Percentiles rank a stretch among this genome's conserved stretches.
These are phyloP conservation scores for Oenanthe oenanthe DNA, from an alignment of 2,113 vertebrate species.

Conservation along the genomic window DNA sequence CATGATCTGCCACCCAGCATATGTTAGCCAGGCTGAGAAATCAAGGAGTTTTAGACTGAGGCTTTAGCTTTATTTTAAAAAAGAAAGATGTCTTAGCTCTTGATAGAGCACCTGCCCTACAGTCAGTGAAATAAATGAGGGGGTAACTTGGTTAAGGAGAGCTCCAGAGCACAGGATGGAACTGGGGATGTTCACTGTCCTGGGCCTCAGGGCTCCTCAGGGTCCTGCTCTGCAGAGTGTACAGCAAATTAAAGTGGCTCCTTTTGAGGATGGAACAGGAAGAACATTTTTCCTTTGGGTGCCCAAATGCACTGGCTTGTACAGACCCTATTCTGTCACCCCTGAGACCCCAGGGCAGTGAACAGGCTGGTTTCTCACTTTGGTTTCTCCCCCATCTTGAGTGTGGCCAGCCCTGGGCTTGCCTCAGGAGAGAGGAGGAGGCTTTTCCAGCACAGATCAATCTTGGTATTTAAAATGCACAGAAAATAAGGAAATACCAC, in stretches of 20 bases:
- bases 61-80: conserved; percentile 41
- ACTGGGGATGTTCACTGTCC: rapidly evolving
- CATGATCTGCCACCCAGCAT: conserved; percentile 67
- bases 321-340: background rate
- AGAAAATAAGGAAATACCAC: conserved; percentile 29
- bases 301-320: background rate
- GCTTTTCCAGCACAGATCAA: background rate
- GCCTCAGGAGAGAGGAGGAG: background rate
- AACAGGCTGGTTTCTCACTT: background rate
- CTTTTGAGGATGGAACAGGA: background rate
- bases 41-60: conserved; percentile 42
- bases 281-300: background rate
- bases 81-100: conserved; percentile 18
- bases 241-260: background rate
- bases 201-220: background rate
- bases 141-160: background rate
- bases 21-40: conserved; percentile 59
- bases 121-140: background rate
- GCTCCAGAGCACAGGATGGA: background rate
- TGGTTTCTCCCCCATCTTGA: rapidly evolving
- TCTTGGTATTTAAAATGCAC: background rate
- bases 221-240: rapidly evolving
- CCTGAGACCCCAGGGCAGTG: background rate
- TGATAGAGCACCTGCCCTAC: background rate
- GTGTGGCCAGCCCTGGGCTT: background rate